Evolutionary conservation across 2,888 invertebrate species (phyloP), one percentile per base, ranked within the genome.

Genomic region (Drosophila recens): DNA sequence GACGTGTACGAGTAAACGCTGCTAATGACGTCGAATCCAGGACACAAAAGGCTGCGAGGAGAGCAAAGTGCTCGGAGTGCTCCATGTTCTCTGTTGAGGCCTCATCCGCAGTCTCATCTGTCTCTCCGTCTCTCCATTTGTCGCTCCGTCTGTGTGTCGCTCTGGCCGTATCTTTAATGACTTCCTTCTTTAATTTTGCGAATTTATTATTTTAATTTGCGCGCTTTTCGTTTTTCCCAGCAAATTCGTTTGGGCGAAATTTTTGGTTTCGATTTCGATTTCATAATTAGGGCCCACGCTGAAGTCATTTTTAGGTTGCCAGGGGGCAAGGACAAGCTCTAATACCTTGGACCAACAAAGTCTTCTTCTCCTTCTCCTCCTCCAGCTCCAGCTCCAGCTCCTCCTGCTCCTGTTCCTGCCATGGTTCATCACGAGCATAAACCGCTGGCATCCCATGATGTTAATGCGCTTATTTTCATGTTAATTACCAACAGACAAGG

Each of bases 131-230:
- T 5, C 6, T n/a, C 43, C 20, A 9, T 23, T 46, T 36, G 27
- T 49, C 54, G 20, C 13, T 52, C n/a, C n/a, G n/a, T n/a, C n/a
- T n/a, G 10, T 23, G 46, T 36, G 27, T 49, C 54, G 20, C 13
- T 52, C n/a, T 30, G 38, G 43, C 51, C 43, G 58, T 34, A 40
- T 49, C 80, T 72, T 80, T 81, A 86, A 86, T 74, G 88, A 86
- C 73, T 76, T 82, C 75, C 82, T 71, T 74, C 71, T 84, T 87
- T 79, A 87, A 86, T 84, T 87, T 80, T 67, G 73, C 69, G 58
- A 84, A 87, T 87, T 89, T 86, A 89, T 86, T 88, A 88, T 86
- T 86, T 88, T 87, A 86, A 86, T 86, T 86, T 88, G 83, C 86
- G 79, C 75, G 70, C 79, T 80, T 76, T 88, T 69, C 71, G 77